Evolutionary conservation across 2,113 vertebrate species (phyloP), one percentile per base, ranked within the genome.

Genomic region (Osmerus eperlanus): DNA sequence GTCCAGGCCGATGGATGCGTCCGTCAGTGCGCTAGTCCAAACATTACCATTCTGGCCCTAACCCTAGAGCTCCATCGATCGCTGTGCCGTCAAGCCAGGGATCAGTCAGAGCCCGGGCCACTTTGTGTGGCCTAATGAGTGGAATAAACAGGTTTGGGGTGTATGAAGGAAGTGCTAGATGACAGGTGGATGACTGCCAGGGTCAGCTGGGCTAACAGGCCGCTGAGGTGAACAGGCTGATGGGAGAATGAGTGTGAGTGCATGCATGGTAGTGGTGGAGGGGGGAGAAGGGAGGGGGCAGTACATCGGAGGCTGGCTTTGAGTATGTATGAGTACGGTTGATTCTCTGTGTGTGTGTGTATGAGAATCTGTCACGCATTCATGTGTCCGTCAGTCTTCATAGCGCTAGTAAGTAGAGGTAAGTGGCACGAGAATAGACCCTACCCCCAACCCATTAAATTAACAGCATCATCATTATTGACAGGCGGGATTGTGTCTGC

Each of bases 61-160:
- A 29, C 67, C 71, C 72, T 64, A 41, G 18, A 41, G 56, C 19
- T 53, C 56, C 78, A 83, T 80, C 72, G 75, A 80, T 80, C 32
- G 52, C 52, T 41, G 19, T 28, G 61, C 61, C 55, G 19, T 68
- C 65, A 71, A 28, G 53, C 72, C 66, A 68, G 70, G 41, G 78
- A 74, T 69, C 64, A 55, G 47, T 58, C 65, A 66, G 47, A 7
- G 11, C 52, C 65, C 7, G 32, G 69, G 67, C 70, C 21, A 67
- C 63, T 72, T 74, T 69, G 74, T 74, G 65, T 74, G 29, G 65
- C 47, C 71, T 80, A 72, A 80, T 78, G 75, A 83, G 69, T 83
- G 69, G 47, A 71, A 81, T 76, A 73, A 78, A 81, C 67, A 70
- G 67, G 25, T 13, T 23, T 25, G n/a, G 18, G 29, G 53, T 66